Conservation (phyloP, 2,888 invertebrate genomes). For the Clepsis dumicolana region DNA sequence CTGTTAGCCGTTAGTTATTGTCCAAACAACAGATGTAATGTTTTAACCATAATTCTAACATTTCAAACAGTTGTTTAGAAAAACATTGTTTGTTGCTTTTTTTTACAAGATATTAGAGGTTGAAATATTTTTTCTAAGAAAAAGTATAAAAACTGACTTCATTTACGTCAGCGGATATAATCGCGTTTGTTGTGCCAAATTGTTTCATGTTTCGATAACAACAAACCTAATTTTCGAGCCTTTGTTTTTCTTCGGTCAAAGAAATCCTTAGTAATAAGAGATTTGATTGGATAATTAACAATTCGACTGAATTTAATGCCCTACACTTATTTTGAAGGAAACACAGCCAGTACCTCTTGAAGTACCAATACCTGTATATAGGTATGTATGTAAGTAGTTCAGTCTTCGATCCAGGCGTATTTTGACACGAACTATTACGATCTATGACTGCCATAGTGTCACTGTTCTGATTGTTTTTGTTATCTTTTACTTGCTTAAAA, state of each 20-base stretch:
- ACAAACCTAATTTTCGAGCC: background rate
- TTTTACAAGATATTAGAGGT: background rate
- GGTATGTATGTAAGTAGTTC: too few species aligned
- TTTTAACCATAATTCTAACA: slow-evolving; percentile 15
- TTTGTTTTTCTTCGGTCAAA: background rate
- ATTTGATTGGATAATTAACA: background rate
- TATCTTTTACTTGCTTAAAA: too few species aligned
- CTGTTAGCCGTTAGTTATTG: slow-evolving; percentile 17
- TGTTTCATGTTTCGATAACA: slow-evolving; percentile 4
- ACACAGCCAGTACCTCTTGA: background rate
- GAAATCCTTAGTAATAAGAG: background rate
- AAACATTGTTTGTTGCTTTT: slow-evolving; percentile 20
- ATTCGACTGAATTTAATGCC: background rate
- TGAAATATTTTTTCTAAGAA: slow-evolving; percentile 1
- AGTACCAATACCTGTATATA: too few species aligned
- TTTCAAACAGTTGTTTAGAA: slow-evolving; percentile 16
- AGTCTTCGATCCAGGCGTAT: too few species aligned
- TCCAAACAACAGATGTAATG: slow-evolving; percentile 23
- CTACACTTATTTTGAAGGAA: background rate
- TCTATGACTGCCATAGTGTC: too few species aligned
- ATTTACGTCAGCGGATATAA: background rate
- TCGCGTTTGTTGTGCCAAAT: slow-evolving; percentile 12
- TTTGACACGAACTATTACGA: too few species aligned
- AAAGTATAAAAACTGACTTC: background rate
- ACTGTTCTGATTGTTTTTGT: too few species aligned